Percentiles rank a stretch among this genome's conserved stretches.
phyloP scores from a whole-genome alignment of 2,797 vertebrate species.

The Rallus crepitans region DNA sequence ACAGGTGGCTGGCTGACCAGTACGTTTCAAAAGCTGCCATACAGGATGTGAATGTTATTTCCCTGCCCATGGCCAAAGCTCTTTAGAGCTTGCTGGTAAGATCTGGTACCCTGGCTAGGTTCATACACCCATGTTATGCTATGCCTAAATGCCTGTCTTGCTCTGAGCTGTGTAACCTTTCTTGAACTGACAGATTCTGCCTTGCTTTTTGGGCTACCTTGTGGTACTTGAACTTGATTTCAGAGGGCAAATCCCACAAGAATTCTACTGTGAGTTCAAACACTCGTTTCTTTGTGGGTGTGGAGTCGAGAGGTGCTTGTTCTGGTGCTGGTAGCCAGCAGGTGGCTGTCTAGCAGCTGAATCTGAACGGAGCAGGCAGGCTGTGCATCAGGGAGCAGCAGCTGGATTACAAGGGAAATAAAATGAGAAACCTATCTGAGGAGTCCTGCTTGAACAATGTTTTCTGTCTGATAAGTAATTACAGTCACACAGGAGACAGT shows the following conservation, averaged over 20 bases:
- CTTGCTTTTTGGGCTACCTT: not conserved
- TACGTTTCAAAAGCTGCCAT: constrained; percentile 3
- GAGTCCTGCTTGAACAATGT: not conserved
- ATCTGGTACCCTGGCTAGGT: not conserved
- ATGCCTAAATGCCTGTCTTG: not conserved
- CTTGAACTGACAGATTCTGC: not conserved
- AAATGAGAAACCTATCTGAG: not conserved
- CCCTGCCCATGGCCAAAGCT: not conserved
- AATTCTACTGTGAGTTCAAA: not conserved
- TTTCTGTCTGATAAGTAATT: not conserved
- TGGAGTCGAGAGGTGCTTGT: not conserved
- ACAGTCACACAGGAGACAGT: not conserved
- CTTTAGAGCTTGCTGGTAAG: constrained; percentile 25
- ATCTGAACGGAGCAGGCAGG: not conserved
- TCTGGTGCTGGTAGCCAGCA: constrained; percentile 19
- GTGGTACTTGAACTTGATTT: not conserved
- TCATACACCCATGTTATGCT: not conserved
- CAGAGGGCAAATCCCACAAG: not conserved
- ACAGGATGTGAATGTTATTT: not conserved
- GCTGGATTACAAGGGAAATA: not conserved
- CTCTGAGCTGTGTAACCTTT: not conserved
- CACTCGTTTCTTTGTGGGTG: not conserved
- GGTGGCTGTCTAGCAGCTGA: constrained; percentile 46
- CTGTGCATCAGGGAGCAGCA: not conserved
- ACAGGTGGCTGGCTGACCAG: not conserved